Percentiles rank a stretch among this genome's conserved stretches.
These are phyloP conservation scores for Mesoclemmys tuberculata DNA, from an alignment of 2,113 vertebrate genomes.

Conservation along the genomic window DNA sequence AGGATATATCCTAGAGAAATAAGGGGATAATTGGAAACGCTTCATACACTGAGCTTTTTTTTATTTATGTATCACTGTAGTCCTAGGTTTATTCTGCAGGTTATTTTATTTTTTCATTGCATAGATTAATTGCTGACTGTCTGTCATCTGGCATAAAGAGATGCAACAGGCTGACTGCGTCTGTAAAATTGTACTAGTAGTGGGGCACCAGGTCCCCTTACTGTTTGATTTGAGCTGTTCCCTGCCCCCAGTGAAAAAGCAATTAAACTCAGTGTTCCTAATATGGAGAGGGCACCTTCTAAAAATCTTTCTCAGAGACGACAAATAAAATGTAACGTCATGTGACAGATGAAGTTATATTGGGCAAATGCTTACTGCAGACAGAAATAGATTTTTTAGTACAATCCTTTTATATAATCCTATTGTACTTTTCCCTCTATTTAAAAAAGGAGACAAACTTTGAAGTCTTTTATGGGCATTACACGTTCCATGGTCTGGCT, in stretches of 20 bases:
- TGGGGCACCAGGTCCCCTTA: background rate
- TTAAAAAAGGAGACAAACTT: background rate
- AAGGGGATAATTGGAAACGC: background rate
- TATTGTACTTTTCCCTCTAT: background rate
- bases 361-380: background rate
- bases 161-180: background rate
- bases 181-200: background rate
- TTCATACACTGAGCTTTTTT: too few species aligned
- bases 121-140: background rate
- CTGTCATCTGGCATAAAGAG: background rate
- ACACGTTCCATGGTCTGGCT: too few species aligned
- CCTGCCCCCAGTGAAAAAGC: background rate
- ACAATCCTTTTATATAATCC: too few species aligned
- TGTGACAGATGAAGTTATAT: background rate
- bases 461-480: too few species aligned
- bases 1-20: background rate
- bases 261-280: background rate
- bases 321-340: background rate
- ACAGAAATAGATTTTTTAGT: background rate
- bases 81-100: too few species aligned
- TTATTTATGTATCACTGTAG: too few species aligned
- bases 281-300: accelerated
- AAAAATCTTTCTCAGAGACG: background rate
- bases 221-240: background rate
- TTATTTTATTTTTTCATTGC: background rate